Evolutionary conservation across 2,797 vertebrate species (phyloP), one percentile per base, ranked within the genome.

Genomic region (Sebastes elongatus): DNA sequence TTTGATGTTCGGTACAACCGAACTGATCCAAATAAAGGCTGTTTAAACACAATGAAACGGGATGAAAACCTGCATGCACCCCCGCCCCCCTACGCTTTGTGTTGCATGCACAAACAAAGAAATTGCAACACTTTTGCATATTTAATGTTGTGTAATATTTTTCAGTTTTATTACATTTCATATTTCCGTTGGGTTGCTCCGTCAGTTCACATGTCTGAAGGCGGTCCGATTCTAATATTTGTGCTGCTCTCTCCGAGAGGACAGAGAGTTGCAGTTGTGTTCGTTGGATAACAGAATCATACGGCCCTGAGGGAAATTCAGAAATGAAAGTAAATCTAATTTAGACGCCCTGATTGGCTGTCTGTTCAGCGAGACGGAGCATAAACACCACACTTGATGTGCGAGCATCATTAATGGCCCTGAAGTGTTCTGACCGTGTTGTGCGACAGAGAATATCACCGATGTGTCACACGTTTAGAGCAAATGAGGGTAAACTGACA

Each of bases 291-390:
- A 93, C 90, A 91, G 81, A 90, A 94, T 94, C 88, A 90, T 71
- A 80, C 7, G 65, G 76, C 88, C 94, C 90, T 86, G 23, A 87
- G 94, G 91, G 90, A 90, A 93, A 90, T 93, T 90, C 85, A 89
- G 86, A 93, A 92, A 92, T 89, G 88, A 93, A 91, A 90, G 89
- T 87, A 92, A 94, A 94, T 93, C 91, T 88, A 92, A 95, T 94
- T 93, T 92, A 16, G 82, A 85, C 38, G 67, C 80, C 75, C 84
- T 86, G 89, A 91, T 90, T 88, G 86, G 88, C 87, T 91, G 91
- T 88, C 91, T 92, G 90, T 90, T 90, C 84, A 81, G 84, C 27
- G 76, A 85, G 85, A 90, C 56, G 78, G 89, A 92, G 91, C 89
- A 81, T 92, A 91, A 93, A 94, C 86, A 89, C 87, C 81, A 79